Percentiles rank a stretch among this genome's conserved stretches.
These are phyloP conservation scores for Theocolax elegans DNA, from an alignment of 1,140 invertebrate species.

Conservation along the genomic window DNA sequence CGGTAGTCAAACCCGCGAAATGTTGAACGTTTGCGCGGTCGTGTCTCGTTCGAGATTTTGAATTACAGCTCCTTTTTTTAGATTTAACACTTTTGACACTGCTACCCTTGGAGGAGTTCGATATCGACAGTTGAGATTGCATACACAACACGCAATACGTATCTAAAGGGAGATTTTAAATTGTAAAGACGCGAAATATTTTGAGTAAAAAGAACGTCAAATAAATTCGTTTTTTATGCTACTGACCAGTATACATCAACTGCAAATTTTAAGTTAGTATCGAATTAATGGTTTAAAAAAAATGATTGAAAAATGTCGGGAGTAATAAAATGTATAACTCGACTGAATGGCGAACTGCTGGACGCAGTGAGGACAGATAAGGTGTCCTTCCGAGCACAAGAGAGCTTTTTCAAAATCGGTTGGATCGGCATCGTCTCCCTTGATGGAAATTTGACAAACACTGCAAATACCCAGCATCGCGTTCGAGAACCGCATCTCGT, in stretches of 20 bases:
- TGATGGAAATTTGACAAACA: conserved; percentile 53
- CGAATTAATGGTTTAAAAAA: no score
- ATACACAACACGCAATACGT: conserved; percentile 48
- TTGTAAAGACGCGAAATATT: no score
- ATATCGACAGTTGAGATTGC: conserved; percentile 45
- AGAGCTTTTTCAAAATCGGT: conserved; percentile 42
- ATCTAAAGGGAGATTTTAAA: no score
- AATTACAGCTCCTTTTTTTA: not conserved
- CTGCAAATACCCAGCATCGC: conserved; percentile 49
- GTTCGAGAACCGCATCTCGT: conserved; percentile 37
- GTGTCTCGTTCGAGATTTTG: no score
- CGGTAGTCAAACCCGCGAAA: not conserved
- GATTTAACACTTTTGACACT: conserved; percentile 1
- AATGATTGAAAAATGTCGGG: no score
- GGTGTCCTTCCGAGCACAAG: conserved; percentile 48
- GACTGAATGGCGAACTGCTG: conserved; percentile 50
- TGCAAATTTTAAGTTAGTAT: no score
- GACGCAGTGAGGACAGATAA: conserved; percentile 56
- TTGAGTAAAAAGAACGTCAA: no score
- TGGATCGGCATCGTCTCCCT: conserved; percentile 32
- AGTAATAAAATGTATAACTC: no score
- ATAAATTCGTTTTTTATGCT: no score
- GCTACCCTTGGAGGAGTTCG: conserved; percentile 35
- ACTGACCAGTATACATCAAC: no score
- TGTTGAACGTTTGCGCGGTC: no score